Conservation (phyloP, 2,888 invertebrate genomes). For the Sesia bembeciformis region DNA sequence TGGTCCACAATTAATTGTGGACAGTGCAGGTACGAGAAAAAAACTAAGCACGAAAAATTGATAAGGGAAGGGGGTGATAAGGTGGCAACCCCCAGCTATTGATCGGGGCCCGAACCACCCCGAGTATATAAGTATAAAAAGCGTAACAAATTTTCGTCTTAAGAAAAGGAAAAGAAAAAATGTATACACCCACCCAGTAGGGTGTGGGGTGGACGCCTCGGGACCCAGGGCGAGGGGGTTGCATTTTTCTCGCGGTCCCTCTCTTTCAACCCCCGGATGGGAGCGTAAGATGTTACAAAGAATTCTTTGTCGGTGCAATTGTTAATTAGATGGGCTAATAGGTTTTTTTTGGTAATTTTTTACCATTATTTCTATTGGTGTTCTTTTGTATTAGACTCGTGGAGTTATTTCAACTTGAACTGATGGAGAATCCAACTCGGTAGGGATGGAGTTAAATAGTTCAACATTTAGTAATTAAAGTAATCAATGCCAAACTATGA, state of each 20-base stretch:
- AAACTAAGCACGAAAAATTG: constrained; percentile 68
- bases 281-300: constrained; percentile 68
- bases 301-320: constrained; percentile 52
- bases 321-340: constrained; percentile 36
- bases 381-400: no score
- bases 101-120: constrained; percentile 53
- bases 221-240: constrained; percentile 26
- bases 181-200: constrained; percentile 62
- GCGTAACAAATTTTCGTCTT: constrained; percentile 76
- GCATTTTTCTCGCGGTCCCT: constrained; percentile 60
- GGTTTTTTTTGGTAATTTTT: neutral
- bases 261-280: constrained; percentile 36
- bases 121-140: constrained; percentile 68
- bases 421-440: no score
- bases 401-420: no score
- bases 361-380: neutral
- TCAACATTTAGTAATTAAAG: no score
- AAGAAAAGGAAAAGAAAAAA: constrained; percentile 75
- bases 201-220: constrained; percentile 22
- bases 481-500: no score
- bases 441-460: no score
- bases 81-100: constrained; percentile 33
- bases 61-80: constrained; percentile 39
- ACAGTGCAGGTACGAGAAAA: constrained; percentile 29
- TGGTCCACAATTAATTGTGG: neutral